Base-by-base conservation (phyloP, 2,113 vertebrate species). In the Brachyhypopomus gauderio region DNA sequence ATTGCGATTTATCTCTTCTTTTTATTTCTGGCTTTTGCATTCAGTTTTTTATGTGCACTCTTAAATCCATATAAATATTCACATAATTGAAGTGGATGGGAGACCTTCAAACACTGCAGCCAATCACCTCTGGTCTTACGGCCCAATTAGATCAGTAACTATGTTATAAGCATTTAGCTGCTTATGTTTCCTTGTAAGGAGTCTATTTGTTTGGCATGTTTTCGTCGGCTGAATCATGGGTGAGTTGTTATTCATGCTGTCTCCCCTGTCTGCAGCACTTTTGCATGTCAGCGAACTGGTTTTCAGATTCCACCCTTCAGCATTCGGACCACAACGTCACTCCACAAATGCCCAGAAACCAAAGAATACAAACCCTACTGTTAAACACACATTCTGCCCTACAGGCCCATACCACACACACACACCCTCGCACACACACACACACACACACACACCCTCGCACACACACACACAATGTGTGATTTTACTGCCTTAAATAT, bases 401-500 rank as follows among this genome's bases (percentile, higher is more conserved):
- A 30, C 25, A 79, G 36, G 30, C 6, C 25, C 23, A 72, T 60
- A 63, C 58, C n/a, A 64, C 36, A 72, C 38, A 60, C 69, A 59
- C 59, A 64, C 30, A 3, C 30, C 1, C n/a, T 27, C 36, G 62
- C 38, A 45, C 69, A 59, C 59, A 64, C 79, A 74, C 25, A 72
- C 74, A 5, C 66, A 82, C 56, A 23, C 62, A 25, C 16, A 66
- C 5, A 45, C 34, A 63, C 22, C 60, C 36, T 41, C 67, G 38
- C 59, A 64, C 79, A 74, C 25, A 64, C 74, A 45, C 66, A 82
- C 58, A 25, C 63, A 25, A 8, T 58, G 19, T 45, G 52, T 59
- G 48, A 64, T 69, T 58, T 30, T 71, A 36, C 34, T 41, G 36
- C n/a, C 59, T 79, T 80, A 72, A 72, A 80, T 80, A 80, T 23